Evolutionary conservation across 1,140 invertebrate genomes (phyloP).

Genomic region (Lucilia cuprina): DNA sequence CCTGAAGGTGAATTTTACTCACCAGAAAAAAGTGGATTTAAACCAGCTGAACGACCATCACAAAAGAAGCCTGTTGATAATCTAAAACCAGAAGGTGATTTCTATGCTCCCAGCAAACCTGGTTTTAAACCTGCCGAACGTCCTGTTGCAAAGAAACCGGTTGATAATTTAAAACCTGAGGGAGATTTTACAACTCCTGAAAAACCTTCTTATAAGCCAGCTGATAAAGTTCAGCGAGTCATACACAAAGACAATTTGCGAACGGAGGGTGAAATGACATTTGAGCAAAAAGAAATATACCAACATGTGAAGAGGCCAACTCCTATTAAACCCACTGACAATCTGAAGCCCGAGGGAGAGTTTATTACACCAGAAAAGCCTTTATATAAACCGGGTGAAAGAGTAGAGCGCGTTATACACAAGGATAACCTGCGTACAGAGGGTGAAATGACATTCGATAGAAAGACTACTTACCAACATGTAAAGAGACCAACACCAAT

Average conservation of each 20-base stretch:
- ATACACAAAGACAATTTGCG: constrained; percentile 68
- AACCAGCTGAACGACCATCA: constrained; percentile 47
- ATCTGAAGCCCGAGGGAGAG: constrained; percentile 68
- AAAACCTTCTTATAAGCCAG: constrained; percentile 50
- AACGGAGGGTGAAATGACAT: constrained; percentile 68
- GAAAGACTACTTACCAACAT: constrained; percentile 53
- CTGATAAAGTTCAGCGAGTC: constrained; percentile 57
- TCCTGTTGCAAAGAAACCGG: constrained; percentile 57
- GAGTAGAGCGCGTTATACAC: constrained; percentile 65
- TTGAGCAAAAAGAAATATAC: constrained; percentile 64
- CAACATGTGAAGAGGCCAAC: constrained; percentile 65
- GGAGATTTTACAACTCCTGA: constrained; percentile 63
- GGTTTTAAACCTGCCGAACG: constrained; percentile 59
- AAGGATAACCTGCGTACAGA: constrained; percentile 60
- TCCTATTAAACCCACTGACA: constrained; percentile 69
- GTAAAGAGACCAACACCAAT: constrained; percentile 60
- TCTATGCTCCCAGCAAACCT: constrained; percentile 62
- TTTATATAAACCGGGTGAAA: constrained; percentile 65
- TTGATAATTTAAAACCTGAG: constrained; percentile 55
- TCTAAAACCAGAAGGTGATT: constrained; percentile 67
- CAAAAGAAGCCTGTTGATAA: constrained; percentile 63
- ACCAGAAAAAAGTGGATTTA: constrained; percentile 54
- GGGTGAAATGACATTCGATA: constrained; percentile 43
- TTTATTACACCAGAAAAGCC: constrained; percentile 61
- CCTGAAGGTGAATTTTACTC: constrained; percentile 66